These are phyloP conservation scores for Colostygia pectinataria DNA, from an alignment of 2,888 invertebrate genomes.

Conservation along the genomic window DNA sequence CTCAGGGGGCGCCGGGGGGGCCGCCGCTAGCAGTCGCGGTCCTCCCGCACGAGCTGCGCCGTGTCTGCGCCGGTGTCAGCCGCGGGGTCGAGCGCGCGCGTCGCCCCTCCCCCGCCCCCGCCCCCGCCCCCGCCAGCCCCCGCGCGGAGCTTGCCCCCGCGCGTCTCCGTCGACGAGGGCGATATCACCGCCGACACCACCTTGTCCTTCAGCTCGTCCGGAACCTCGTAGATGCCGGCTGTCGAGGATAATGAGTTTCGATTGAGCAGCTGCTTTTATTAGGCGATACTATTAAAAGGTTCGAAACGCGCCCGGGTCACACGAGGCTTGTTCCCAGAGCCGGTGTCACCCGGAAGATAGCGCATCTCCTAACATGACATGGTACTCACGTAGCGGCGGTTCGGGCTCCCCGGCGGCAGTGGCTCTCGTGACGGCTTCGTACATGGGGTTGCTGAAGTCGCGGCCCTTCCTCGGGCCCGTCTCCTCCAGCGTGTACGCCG, in stretches of 20 bases:
- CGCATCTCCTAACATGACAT: neutral
- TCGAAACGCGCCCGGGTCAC: no score
- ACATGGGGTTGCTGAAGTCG: slow-evolving; percentile 99
- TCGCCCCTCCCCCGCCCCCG: slow-evolving; percentile 87
- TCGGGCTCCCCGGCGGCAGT: slow-evolving; percentile 65
- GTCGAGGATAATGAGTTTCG: slow-evolving; percentile 28
- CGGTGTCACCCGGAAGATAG: no score
- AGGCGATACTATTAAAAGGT: no score
- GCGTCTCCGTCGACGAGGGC: slow-evolving; percentile 91
- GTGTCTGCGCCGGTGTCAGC: slow-evolving; percentile 96
- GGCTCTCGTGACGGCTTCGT: slow-evolving; percentile 92
- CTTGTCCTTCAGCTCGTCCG: slow-evolving; percentile 88
- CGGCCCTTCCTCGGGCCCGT: slow-evolving; percentile 86
- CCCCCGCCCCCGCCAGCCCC: slow-evolving; percentile 33
- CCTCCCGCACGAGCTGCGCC: slow-evolving; percentile 94
- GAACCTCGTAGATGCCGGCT: slow-evolving; percentile 91
- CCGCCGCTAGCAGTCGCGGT: slow-evolving; percentile 82
- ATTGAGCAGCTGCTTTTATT: no score
- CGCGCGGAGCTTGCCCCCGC: slow-evolving; percentile 85
- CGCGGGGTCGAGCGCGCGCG: slow-evolving; percentile 92
- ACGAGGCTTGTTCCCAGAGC: no score
- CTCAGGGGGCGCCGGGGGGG: slow-evolving; percentile 4
- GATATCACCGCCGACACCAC: slow-evolving; percentile 89
- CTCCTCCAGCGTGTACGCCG: slow-evolving; percentile 90
- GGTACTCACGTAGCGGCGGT: slow-evolving; percentile 60